These are phyloP conservation scores for Galaxias olidus DNA, from an alignment of 2,797 vertebrate genomes.

Conservation along the genomic window DNA sequence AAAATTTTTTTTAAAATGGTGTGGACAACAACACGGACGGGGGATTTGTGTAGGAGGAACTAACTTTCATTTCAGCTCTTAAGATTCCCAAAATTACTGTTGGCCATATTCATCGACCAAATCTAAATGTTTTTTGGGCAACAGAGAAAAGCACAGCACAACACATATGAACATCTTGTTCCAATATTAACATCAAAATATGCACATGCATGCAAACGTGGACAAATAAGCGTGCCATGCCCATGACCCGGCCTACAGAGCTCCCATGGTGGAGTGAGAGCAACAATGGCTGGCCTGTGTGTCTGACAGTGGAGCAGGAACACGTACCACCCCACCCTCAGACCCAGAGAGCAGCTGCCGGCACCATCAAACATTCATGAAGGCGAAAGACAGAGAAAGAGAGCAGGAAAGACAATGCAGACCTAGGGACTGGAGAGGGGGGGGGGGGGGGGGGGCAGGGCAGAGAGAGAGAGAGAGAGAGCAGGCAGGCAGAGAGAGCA, in stretches of 20 bases:
- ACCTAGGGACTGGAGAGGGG: no score
- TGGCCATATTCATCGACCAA: conserved; percentile 27
- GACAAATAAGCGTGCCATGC: neutral
- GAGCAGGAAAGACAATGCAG: conserved; percentile 58
- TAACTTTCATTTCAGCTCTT: conserved; percentile 50
- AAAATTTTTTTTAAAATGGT: conserved; percentile 44
- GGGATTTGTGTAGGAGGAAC: conserved; percentile 49
- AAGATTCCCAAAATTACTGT: conserved; percentile 42
- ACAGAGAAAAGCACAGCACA: neutral
- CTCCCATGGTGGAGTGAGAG: no score
- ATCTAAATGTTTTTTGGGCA: neutral
- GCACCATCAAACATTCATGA: conserved; percentile 78
- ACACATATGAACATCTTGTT: conserved; percentile 25
- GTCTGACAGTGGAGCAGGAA: conserved; percentile 49
- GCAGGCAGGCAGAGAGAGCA: conserved; percentile 57
- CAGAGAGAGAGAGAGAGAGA: conserved; percentile 9
- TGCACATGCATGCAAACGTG: neutral
- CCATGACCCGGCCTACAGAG: conserved; percentile 21
- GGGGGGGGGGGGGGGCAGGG: conserved; percentile 16
- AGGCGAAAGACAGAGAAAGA: conserved; percentile 50
- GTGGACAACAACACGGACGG: conserved; percentile 36
- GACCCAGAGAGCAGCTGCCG: conserved; percentile 68
- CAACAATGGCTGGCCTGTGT: conserved; percentile 50
- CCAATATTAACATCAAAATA: no score
- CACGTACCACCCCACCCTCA: conserved; percentile 53